Percentiles rank a stretch among this genome's conserved stretches.
These are phyloP conservation scores for Enteromius mattozi DNA, from an alignment of 2,797 vertebrate species.

Conservation along the genomic window DNA sequence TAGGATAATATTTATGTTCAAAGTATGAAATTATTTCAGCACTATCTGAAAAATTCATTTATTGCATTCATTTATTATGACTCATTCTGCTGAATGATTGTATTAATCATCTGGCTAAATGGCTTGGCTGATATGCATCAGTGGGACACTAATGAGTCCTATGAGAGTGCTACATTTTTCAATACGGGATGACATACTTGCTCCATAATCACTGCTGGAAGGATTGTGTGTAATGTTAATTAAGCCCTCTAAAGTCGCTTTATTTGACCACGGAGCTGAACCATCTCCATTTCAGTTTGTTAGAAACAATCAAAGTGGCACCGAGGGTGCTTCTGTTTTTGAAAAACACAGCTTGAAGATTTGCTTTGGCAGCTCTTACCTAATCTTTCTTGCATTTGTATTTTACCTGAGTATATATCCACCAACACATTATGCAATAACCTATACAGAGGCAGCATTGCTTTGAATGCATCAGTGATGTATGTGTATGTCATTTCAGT, in stretches of 20 bases:
- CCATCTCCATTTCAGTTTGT: background rate
- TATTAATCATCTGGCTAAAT: constrained; percentile 54
- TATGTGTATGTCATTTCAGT: constrained; percentile 18
- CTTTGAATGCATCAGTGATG: constrained; percentile 33
- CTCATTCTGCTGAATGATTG: constrained; percentile 48
- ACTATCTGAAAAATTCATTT: constrained; percentile 49
- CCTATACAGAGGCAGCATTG: background rate
- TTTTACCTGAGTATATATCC: constrained; percentile 20
- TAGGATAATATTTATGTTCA: constrained; percentile 45
- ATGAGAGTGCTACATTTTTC: constrained; percentile 53
- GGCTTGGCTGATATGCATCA: constrained; percentile 28
- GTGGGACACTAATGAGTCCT: constrained; percentile 58
- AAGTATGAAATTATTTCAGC: constrained; percentile 51
- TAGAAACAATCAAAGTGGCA: constrained; percentile 1
- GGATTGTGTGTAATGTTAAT: constrained; percentile 28
- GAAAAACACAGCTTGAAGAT: background rate
- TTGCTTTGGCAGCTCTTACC: background rate
- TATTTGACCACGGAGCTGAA: constrained; percentile 17
- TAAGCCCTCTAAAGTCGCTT: constrained; percentile 19
- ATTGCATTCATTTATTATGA: constrained; percentile 41
- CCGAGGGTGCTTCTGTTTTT: background rate
- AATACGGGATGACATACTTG: constrained; percentile 22
- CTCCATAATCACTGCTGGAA: constrained; percentile 28
- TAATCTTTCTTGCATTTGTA: background rate
- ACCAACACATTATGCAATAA: constrained; percentile 30